Conservation (phyloP, 1,140 invertebrate species). For the Drosophila nigromelanica region DNA sequence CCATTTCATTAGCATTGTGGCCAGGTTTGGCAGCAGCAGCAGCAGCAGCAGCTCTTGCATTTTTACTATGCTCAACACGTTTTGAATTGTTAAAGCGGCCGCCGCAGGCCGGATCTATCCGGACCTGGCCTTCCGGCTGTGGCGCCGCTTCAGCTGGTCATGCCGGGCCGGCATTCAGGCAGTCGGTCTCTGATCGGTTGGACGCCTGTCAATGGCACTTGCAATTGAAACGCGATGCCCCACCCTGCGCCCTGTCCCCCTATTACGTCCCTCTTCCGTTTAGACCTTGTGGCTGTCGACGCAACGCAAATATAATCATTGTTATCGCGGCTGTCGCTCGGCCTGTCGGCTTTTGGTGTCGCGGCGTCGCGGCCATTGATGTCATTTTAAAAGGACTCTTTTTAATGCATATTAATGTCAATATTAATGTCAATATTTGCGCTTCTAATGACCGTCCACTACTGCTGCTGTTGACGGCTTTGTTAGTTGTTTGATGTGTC, state of each 20-base stretch:
- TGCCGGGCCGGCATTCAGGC: constrained; percentile 19
- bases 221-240: constrained; percentile 55
- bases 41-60: constrained; percentile 15
- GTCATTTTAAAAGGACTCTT: constrained; percentile 72
- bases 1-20: constrained; percentile 74
- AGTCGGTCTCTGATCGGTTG: constrained; percentile 14
- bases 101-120: constrained; percentile 29
- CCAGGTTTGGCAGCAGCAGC: constrained; percentile 17
- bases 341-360: constrained; percentile 30
- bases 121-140: constrained; percentile 32
- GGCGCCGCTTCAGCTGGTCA: constrained; percentile 33
- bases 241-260: neutral
- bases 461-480: constrained; percentile 56
- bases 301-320: constrained; percentile 52
- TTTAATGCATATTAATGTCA: constrained; percentile 82
- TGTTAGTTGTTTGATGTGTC: constrained; percentile 72
- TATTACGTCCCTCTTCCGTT: neutral
- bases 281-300: constrained; percentile 10
- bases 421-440: constrained; percentile 81
- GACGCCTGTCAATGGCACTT: constrained; percentile 43
- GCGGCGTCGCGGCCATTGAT: constrained; percentile 67
- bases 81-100: constrained; percentile 61
- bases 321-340: constrained; percentile 38
- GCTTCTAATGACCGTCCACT: constrained; percentile 67
- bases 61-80: constrained; percentile 68